Evolutionary conservation across 1,140 invertebrate genomes (phyloP).

Genomic region (Lordiphosa clarofinis): DNA sequence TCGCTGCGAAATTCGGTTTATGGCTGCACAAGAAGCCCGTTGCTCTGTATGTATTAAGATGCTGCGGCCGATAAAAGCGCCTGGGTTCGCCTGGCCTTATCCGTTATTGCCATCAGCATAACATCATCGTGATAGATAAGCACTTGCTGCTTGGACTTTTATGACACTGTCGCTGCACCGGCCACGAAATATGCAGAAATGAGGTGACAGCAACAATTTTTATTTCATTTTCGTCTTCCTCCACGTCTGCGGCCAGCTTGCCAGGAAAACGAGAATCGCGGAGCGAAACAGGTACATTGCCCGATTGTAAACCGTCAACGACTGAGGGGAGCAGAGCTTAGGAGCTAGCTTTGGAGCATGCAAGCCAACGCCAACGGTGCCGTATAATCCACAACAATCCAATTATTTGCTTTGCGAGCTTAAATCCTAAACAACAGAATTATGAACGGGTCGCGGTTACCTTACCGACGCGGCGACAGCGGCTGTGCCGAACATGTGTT

Average conservation of each 20-base stretch:
- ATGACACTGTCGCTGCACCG: constrained; percentile 31
- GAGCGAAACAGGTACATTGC: constrained; percentile 47
- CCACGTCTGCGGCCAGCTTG: background rate
- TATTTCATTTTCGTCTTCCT: constrained; percentile 15
- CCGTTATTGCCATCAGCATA: constrained; percentile 57
- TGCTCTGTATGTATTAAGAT: constrained; percentile 19
- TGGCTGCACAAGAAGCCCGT: constrained; percentile 20
- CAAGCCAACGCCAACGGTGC: constrained; percentile 13
- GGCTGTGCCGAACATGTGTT: constrained; percentile 52
- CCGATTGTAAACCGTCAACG: constrained; percentile 50
- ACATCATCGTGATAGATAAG: constrained; percentile 66
- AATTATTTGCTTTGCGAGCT: constrained; percentile 50
- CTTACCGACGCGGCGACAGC: background rate
- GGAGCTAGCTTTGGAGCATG: constrained; percentile 2
- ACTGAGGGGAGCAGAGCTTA: constrained; percentile 1
- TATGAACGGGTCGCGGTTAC: constrained; percentile 34
- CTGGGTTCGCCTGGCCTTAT: constrained; percentile 34
- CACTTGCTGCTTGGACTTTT: constrained; percentile 36
- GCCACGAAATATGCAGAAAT: constrained; percentile 52
- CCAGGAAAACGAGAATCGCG: constrained; percentile 34
- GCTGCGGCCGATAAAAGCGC: constrained; percentile 20
- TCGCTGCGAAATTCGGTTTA: constrained; percentile 26
- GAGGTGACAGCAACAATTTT: constrained; percentile 56
- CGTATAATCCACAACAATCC: constrained; percentile 43
- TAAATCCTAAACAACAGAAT: constrained; percentile 53